Evolutionary conservation across 2,888 invertebrate species (phyloP).

Genomic region (Oxycera nigricornis): DNA sequence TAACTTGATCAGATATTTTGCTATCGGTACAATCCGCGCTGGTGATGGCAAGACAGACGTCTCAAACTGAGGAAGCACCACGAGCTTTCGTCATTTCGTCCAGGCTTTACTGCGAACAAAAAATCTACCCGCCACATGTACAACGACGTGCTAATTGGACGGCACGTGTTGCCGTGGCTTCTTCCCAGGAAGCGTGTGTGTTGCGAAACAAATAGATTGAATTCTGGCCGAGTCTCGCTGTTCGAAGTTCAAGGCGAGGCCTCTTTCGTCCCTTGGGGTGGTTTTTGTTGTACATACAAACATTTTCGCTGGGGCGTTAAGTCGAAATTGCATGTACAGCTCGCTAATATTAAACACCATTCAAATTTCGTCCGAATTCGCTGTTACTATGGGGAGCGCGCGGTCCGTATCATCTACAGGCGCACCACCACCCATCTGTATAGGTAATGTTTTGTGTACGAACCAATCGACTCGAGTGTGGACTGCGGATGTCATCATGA

Average conservation of each 20-base stretch:
- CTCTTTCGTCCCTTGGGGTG: neutral
- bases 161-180: neutral
- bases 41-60: too few relatives aligned
- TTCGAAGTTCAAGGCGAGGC: neutral
- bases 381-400: slow-evolving; percentile 22
- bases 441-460: neutral
- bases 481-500: slow-evolving; percentile 31
- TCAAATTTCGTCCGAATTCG: neutral
- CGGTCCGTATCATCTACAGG: neutral
- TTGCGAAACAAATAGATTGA: neutral
- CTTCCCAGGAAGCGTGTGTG: neutral
- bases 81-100: neutral
- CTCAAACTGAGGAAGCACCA: neutral
- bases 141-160: neutral
- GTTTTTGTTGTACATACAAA: neutral
- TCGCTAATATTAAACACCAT: neutral
- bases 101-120: neutral
- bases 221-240: neutral
- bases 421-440: neutral
- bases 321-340: neutral
- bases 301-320: neutral
- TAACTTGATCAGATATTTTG: too few relatives aligned
- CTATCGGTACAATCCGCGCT: too few relatives aligned
- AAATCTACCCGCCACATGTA: neutral
- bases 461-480: neutral